These are phyloP conservation scores for Sinhomidia bicolor DNA, from an alignment of 2,888 invertebrate species.

Conservation along the genomic window DNA sequence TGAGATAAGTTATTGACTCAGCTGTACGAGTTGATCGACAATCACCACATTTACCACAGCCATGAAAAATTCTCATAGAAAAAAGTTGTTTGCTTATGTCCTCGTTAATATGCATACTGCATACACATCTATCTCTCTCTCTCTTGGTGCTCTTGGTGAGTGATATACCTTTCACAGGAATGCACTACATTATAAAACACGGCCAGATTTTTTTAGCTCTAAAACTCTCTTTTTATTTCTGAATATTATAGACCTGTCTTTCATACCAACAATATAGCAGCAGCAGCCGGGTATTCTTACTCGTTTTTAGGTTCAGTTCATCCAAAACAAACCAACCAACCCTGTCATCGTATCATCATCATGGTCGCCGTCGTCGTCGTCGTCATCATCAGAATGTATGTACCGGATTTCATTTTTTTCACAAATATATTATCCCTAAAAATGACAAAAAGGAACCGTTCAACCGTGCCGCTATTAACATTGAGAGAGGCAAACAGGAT, in stretches of 20 bases:
- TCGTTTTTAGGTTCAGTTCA: constrained; percentile 3
- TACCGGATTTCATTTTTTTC: not conserved
- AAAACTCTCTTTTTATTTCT: no score
- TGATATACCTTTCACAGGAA: not conserved
- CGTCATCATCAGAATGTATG: not conserved
- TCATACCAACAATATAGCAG: not conserved
- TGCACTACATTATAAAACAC: not conserved
- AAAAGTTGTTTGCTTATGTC: constrained; percentile 23
- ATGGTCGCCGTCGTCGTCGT: no score
- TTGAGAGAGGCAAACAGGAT: not conserved
- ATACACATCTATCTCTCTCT: not conserved
- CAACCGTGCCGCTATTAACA: not conserved
- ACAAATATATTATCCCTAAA: not conserved
- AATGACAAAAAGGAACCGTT: not conserved
- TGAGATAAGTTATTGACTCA: constrained; percentile 9
- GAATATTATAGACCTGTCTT: no score
- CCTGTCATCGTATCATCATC: constrained; percentile 7
- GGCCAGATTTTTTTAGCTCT: no score
- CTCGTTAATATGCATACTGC: constrained; percentile 7
- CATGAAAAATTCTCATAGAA: not conserved
- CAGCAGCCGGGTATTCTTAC: no score
- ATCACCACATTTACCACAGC: not conserved
- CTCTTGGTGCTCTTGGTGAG: not conserved
- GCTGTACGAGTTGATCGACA: not conserved
- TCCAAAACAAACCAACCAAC: not conserved